Evolutionary conservation across 2,888 invertebrate genomes (phyloP), one percentile per base, ranked within the genome.

Genomic region (Agrochola litura): DNA sequence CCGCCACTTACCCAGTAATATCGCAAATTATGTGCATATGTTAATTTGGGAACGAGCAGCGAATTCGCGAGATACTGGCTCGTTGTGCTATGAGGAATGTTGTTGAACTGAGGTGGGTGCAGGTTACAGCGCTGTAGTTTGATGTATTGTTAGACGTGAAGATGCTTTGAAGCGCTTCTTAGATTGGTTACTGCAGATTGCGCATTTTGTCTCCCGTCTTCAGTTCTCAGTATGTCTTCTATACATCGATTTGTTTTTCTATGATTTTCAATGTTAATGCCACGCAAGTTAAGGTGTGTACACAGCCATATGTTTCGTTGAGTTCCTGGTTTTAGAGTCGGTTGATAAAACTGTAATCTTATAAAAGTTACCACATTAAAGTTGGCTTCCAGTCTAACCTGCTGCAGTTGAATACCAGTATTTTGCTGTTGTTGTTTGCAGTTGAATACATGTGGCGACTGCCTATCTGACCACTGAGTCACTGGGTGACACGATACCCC

Each of bases 11-110:
- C 88, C 70, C 81, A 41, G 90, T 91, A 89, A 90, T 91, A 88
- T 90, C 80, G 86, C 85, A 88, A 92, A 92, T 92, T 92, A 92
- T 91, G 91, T 90, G 90, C 90, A 91, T 91, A 92, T 92, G 92
- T 87, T 92, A 92, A 92, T 92, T 91, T 85, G 74, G 80, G 63
- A 81, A 85, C 86, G 84, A 86, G 87, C 82, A 85, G 86, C 86
- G 87, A 89, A 88, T 86, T 82, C 80, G 78, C 78, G 67, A 77
- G 87, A 67, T 83, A 76, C 73, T 73, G 22, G 49, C 76, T 41
- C 41, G 54, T 68, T 67, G 70, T 74, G 41, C 56, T 25, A 41
- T 68, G 63, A 74, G 73, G 46, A 73, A 71, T 77, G 83, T 77
- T 79, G 81, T 76, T 84, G 37, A 65, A 68, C 66, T 83, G 76